Conservation (phyloP, 2,797 vertebrate genomes). For the Astyanax mexicanus region DNA sequence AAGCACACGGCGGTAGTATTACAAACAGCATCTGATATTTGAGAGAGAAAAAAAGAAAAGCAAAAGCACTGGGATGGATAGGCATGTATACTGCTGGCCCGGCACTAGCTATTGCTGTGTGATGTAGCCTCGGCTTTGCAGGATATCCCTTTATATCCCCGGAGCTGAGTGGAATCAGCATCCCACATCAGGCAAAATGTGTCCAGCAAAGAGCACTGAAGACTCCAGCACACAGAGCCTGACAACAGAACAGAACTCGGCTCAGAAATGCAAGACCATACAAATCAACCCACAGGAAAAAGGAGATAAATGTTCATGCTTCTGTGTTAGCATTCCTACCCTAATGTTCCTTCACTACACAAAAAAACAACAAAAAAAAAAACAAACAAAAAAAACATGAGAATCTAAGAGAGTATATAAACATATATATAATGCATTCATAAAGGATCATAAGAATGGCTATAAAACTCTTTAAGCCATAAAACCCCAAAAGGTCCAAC, state of each 20-base stretch:
- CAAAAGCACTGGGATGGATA: conserved; percentile 47
- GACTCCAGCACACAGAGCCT: conserved; percentile 12
- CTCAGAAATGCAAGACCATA: background rate
- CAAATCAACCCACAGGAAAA: background rate
- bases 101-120: conserved; percentile 45
- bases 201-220: conserved; percentile 35
- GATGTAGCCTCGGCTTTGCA: conserved; percentile 39
- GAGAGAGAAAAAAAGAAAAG: too few relatives aligned
- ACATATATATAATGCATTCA: too few relatives aligned
- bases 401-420: too few relatives aligned
- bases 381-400: too few relatives aligned
- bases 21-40: conserved; percentile 51
- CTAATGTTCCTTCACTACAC: too few relatives aligned
- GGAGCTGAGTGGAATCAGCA: conserved; percentile 51
- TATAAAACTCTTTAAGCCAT: too few relatives aligned
- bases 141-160: conserved; percentile 45
- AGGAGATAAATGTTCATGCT: background rate
- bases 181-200: conserved; percentile 45
- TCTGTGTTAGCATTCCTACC: background rate
- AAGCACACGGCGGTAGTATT: conserved; percentile 35
- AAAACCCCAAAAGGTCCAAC: too few relatives aligned
- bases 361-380: too few relatives aligned
- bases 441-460: too few relatives aligned
- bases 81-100: conserved; percentile 52
- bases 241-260: background rate